Evolutionary conservation across 2,797 vertebrate species (phyloP).

Genomic region (Gymnopithys bicolor): DNA sequence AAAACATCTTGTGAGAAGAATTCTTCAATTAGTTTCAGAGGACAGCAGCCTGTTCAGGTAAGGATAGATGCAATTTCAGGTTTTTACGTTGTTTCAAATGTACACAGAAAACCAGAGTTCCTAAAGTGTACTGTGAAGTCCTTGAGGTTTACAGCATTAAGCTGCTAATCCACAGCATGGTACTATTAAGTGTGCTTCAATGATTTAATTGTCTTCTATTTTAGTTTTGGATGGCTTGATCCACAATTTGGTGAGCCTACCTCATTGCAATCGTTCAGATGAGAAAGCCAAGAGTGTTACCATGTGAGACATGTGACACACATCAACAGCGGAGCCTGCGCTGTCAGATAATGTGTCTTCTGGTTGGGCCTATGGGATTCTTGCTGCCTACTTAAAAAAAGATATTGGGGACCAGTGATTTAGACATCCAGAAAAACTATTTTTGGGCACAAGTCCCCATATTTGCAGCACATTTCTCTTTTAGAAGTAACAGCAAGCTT

Average conservation of each 20-base stretch:
- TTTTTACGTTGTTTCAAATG: not conserved
- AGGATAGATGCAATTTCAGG: not conserved
- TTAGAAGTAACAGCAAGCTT: not conserved
- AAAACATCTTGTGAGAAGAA: not conserved
- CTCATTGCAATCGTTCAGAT: not conserved
- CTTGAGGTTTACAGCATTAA: not conserved
- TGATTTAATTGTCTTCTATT: slow-evolving; percentile 28
- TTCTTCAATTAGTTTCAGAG: not conserved
- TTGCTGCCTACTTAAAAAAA: not conserved
- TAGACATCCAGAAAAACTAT: not conserved
- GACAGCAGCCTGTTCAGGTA: not conserved
- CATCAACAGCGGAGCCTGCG: not conserved
- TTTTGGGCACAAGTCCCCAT: not conserved
- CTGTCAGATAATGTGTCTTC: not conserved
- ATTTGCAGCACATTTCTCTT: not conserved
- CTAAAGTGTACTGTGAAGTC: not conserved
- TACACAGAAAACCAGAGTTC: not conserved
- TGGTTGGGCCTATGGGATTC: not conserved
- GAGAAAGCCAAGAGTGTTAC: not conserved
- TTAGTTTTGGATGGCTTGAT: not conserved
- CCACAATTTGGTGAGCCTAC: not conserved
- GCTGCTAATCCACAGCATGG: not conserved
- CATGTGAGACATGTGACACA: not conserved
- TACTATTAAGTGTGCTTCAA: not conserved
- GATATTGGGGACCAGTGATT: fast-evolving